These are phyloP conservation scores for Macaria liturata DNA, from an alignment of 2,888 invertebrate species.

Conservation along the genomic window DNA sequence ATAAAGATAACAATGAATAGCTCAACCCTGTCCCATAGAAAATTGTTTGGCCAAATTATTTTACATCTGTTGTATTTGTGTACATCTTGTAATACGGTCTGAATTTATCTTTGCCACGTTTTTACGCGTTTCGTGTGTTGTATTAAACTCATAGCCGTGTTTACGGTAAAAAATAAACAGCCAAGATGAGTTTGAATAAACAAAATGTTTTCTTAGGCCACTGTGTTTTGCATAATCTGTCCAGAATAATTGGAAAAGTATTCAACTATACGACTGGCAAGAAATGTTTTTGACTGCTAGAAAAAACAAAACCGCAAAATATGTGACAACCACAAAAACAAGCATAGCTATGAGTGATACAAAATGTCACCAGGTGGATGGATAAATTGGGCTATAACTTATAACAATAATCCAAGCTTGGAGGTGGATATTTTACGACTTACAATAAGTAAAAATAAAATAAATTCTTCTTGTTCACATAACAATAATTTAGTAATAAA, in stretches of 20 bases:
- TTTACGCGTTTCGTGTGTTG: conserved; percentile 10
- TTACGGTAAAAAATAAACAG: conserved; percentile 38
- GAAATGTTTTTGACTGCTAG: neutral
- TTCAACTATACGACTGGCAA: conserved; percentile 6
- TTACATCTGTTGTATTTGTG: too few species aligned
- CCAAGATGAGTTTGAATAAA: conserved; percentile 29
- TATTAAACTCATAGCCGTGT: conserved; percentile 15
- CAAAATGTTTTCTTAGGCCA: conserved; percentile 30
- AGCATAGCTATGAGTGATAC: conserved; percentile 25
- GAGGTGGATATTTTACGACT: too few species aligned
- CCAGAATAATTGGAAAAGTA: conserved; percentile 15
- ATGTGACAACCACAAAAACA: conserved; percentile 20
- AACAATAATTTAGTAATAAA: too few species aligned
- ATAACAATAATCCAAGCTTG: conserved; percentile 37
- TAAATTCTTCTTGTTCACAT: too few species aligned
- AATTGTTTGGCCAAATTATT: too few species aligned
- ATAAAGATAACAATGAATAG: too few species aligned
- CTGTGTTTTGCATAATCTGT: conserved; percentile 19
- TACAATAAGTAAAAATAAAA: too few species aligned
- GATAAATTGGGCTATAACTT: conserved; percentile 42
- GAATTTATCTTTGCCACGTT: too few species aligned
- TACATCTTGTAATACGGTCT: too few species aligned
- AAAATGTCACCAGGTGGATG: conserved; percentile 28
- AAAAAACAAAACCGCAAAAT: neutral
- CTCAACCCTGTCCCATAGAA: too few species aligned